Conservation (phyloP, 2,888 invertebrate genomes). For the Diadegma fenestrale region DNA sequence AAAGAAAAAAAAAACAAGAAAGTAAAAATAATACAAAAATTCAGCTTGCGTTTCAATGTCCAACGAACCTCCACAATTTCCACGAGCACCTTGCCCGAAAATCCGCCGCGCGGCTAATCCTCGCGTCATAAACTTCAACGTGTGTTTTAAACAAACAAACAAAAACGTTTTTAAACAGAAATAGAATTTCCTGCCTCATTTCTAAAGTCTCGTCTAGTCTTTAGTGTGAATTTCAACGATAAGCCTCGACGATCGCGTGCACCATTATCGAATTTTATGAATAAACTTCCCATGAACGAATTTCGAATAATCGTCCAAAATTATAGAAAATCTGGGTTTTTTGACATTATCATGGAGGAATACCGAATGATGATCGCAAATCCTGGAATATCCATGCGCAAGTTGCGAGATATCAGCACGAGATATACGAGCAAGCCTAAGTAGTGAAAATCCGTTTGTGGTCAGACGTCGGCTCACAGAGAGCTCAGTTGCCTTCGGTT, state of each 20-base stretch:
- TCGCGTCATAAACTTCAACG: not conserved
- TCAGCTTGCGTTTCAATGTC: not conserved
- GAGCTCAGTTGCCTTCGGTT: slow-evolving; percentile 58
- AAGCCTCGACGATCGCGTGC: not conserved
- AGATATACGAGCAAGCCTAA: slow-evolving; percentile 17
- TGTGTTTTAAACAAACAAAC: not conserved
- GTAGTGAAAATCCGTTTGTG: slow-evolving; percentile 53
- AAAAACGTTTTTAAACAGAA: not conserved
- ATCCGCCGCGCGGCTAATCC: not conserved
- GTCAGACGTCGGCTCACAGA: slow-evolving; percentile 46
- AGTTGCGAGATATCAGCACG: slow-evolving; percentile 5
- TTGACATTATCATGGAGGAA: not conserved
- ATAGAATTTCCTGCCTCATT: not conserved
- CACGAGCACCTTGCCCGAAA: not conserved
- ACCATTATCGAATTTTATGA: not conserved
- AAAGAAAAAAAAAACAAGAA: not conserved
- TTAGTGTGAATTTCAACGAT: not conserved
- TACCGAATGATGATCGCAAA: not conserved
- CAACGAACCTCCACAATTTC: not conserved
- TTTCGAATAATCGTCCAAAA: too few relatives aligned
- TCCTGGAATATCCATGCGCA: not conserved
- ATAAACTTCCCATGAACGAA: not conserved
- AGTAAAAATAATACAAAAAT: not conserved
- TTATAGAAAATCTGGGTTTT: too few relatives aligned
- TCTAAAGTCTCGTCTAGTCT: not conserved